Percentiles rank a stretch among this genome's conserved stretches.
phyloP scores from a whole-genome alignment of 2,888 invertebrate genomes.

The Pyrrhia umbra region DNA sequence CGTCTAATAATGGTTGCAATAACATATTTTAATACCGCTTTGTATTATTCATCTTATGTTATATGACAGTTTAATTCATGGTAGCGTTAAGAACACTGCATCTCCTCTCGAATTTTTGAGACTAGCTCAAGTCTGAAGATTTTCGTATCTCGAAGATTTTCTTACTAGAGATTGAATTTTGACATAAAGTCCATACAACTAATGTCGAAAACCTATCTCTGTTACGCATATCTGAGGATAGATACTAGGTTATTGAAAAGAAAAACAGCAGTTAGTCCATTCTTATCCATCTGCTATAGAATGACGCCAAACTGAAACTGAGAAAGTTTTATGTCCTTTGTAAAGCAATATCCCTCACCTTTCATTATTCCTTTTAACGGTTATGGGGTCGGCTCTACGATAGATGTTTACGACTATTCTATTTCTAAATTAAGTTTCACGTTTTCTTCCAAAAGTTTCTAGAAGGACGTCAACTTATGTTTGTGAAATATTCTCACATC shows the following conservation, averaged over 20 bases:
- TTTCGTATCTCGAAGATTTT: too few relatives aligned
- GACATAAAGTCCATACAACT: too few relatives aligned
- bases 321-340: background rate
- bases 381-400: background rate
- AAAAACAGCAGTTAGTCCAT: too few relatives aligned
- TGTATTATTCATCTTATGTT: background rate
- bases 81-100: background rate
- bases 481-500: constrained; percentile 12
- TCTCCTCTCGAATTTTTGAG: background rate
- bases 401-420: background rate
- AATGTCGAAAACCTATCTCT: too few relatives aligned
- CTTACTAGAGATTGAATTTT: too few relatives aligned
- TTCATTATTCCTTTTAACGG: background rate
- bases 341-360: background rate
- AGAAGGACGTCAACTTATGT: background rate
- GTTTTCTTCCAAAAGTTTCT: constrained; percentile 6
- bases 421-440: constrained; percentile 9
- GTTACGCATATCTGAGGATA: too few relatives aligned
- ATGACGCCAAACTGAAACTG: too few relatives aligned
- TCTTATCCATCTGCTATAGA: background rate
- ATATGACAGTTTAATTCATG: background rate
- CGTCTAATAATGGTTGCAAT: background rate
- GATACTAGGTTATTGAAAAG: too few relatives aligned
- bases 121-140: too few relatives aligned
- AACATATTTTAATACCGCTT: background rate